Evolutionary conservation across 1,140 invertebrate genomes (phyloP), one percentile per base, ranked within the genome.

Genomic region (Cydia fagiglandana): DNA sequence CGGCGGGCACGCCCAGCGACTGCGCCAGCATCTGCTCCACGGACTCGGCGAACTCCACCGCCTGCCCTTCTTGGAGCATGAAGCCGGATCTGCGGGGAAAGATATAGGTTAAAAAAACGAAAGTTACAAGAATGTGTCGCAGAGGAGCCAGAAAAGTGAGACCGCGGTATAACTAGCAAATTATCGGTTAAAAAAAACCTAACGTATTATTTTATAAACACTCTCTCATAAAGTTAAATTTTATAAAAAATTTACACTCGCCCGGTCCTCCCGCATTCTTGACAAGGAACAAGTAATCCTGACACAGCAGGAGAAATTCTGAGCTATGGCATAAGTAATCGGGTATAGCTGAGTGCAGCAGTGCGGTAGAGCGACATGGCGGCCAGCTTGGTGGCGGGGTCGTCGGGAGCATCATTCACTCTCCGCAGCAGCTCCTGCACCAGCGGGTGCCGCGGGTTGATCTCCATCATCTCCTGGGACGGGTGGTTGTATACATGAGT

Each of bases 391-490:
- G 98, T 97, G 2, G 94, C 95, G 45, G 95, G 92, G 93, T 99
- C 98, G 24, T 95, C 94, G 61, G 96, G 93, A 85, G 98, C 96
- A 76, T 95, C 94, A 76, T 96, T 96, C 1, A 99, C 96, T 81
- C 97, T 94, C 56, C 95, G 95, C 80, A 99, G 93, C 64, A 99
- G 93, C 91, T 99, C 98, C 81, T 96, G 97, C 78, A 99, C 97
- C 4, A 99, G 93, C 12, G 99, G 99, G 96, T 99, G 99, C 50
- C 98, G 94, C 17, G 99, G 98, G 93, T 99, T 99, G 75, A 99
- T 96, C 94, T 99, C 99, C 73, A 99, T 89, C 20, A 97, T 99
- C 95, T 99, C 99, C 92, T 99, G 98, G 80, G 96, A 97, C 12
- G 99, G 93, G 87, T 99, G 99, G 92, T 3, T 28, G 13, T 47